Percentiles rank a stretch among this genome's conserved stretches.
Evolutionary conservation across 1,140 invertebrate genomes (phyloP).

Genomic region (Tetramorium simillimum): DNA sequence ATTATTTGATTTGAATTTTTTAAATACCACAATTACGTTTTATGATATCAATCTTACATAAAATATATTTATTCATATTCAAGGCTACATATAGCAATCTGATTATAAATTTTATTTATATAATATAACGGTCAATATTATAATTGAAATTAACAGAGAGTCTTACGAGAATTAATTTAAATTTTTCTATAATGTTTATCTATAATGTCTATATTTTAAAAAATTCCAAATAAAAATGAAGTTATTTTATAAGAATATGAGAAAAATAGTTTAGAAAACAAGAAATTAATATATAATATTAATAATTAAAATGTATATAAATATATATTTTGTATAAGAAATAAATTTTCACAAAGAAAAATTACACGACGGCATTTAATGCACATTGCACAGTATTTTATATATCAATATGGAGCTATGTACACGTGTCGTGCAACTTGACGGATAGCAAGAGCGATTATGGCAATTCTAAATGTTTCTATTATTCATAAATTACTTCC

Average conservation of each 20-base stretch:
- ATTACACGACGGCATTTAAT: slow-evolving; percentile 2
- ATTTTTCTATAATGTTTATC: not conserved
- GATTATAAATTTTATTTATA: not conserved
- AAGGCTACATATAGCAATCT: not conserved
- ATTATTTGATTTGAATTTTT: not conserved
- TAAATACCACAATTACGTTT: not conserved
- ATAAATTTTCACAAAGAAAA: not conserved
- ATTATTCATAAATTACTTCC: slow-evolving; percentile 29
- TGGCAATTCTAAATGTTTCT: slow-evolving; percentile 28
- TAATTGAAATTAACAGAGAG: not conserved
- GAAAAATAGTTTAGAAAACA: not conserved
- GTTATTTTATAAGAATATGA: not conserved
- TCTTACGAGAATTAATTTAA: not conserved
- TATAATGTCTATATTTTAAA: not conserved
- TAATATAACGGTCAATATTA: not conserved
- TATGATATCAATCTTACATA: not conserved
- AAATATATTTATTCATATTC: not conserved
- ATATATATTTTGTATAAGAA: not conserved
- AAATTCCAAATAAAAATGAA: not conserved
- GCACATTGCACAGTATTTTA: not conserved
- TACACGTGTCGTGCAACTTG: not conserved
- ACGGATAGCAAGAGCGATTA: not conserved
- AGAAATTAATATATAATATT: not conserved
- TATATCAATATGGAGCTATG: not conserved
- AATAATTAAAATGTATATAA: too few species aligned